Evolutionary conservation across 1,140 invertebrate genomes (phyloP), one percentile per base, ranked within the genome.

Genomic region (Drosophila sechellia): DNA sequence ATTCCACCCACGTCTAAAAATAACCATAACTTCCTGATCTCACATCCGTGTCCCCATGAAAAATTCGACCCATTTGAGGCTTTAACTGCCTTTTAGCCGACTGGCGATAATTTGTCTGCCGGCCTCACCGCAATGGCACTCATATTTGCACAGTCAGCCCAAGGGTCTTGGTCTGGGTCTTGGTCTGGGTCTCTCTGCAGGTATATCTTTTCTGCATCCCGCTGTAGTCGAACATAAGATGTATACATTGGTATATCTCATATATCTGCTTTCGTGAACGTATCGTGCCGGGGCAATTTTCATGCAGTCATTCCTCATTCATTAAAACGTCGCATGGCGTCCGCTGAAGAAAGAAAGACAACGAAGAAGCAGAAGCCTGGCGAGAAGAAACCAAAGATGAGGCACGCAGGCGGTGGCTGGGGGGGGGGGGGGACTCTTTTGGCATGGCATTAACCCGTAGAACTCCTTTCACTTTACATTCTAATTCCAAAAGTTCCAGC

Each of bases 401-500:
- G 31, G 31, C 31, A 40, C 49, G 27, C 54, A 8, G 48, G 42
- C 22, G 49, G 27, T 0, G 10, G 27, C 6, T 31, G 8, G 31
- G 27, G 5, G 27, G 31, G 31, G 8, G 31, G 27, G 5, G 27
- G 31, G 31, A 10, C 31, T 56, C 53, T 70, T 70, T 74, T 77
- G 66, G 77, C 77, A 66, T 87, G 73, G 68, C 74, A 74, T 85
- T 85, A 86, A 86, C 81, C 81, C 81, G 81, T 71, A 87, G 83
- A 86, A 86, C 81, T 86, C 81, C 81, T 86, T 86, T 86, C 81
- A 86, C 81, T 86, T 86, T 86, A 86, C 81, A 86, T 86, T 86
- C 81, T 86, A 86, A 86, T 86, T 87, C 81, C 78, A 81, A 81
- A 77, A 81, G 77, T 87, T 86, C 80, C 83, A 86, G 78, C 81